Base-by-base conservation (phyloP, 1,140 invertebrate genomes). In the Cydia amplana region DNA sequence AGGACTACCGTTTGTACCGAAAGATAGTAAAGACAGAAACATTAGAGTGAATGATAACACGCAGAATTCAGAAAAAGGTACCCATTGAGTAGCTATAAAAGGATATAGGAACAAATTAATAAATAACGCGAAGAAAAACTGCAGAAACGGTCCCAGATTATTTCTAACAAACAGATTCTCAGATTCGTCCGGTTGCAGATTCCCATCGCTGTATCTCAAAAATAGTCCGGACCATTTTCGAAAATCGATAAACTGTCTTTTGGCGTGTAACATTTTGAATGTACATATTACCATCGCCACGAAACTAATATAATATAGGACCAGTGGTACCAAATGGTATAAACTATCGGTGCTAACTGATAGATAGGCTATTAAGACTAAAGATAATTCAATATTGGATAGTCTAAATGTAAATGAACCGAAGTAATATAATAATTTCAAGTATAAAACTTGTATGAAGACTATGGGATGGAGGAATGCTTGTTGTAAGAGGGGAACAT, bases 91-190 rank as follows among this genome's bases (percentile, higher is more conserved):
- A 5, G 96, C 94, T 65, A 97, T 95, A 18, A 97, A 87, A 0
- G 97, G 96, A 86, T 97, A 97, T 0, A 96, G 93, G 40, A 96
- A 94, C 16, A 97, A 91, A 92, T 97, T 96, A 0, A 96, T 81
- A 2, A 97, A 93, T 9, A 98, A 88, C 0, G 96, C 94, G 18
- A 96, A 83, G 82, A 98, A 97, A 88, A 96, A 98, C 51, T 97
- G 95, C 36, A 95, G 90, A 81, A 96, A 97, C 0, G 97, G 96
- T 60, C 95, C 95, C 25, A 97, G 88, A 83, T 97, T 97, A 81
- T 97, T 97, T 32, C 95, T 93, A n/a, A 97, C 95, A 79, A 97
- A 97, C 64, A 96, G 94, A 85, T 96, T 96, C 78, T 97, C 96
- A 0, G 96, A 96, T 78, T 97, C 95, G 10, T 96, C 94, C 0